phyloP scores from a whole-genome alignment of 2,888 invertebrate genomes.

The Myopa testacea region DNA sequence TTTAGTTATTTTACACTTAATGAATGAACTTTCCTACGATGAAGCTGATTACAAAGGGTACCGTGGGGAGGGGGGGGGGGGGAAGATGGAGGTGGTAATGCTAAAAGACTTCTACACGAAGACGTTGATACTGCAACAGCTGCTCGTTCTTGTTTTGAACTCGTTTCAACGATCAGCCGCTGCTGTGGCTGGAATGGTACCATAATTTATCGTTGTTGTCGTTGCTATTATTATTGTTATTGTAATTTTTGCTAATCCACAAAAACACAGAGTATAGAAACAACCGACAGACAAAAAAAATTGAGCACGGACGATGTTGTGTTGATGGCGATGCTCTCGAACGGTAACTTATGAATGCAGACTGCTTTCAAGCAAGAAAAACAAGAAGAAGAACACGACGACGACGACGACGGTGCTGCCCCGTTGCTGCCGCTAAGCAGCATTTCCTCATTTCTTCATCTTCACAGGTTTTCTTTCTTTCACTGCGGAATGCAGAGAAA shows the following conservation, averaged over 20 bases:
- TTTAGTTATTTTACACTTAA: not conserved
- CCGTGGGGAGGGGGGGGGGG: too few relatives aligned
- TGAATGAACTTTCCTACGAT: not conserved
- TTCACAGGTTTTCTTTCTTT: constrained; percentile 46
- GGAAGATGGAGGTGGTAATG: too few relatives aligned
- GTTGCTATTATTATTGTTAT: not conserved
- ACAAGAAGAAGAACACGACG: constrained; percentile 7
- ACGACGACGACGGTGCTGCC: constrained; percentile 4
- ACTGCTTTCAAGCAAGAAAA: constrained; percentile 7
- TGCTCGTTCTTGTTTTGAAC: not conserved
- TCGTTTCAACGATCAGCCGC: constrained; percentile 26
- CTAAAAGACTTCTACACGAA: too few relatives aligned
- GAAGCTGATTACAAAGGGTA: not conserved
- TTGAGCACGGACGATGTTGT: not conserved
- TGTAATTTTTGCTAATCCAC: constrained; percentile 9
- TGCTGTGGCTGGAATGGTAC: constrained; percentile 15
- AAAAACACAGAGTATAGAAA: not conserved
- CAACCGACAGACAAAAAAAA: not conserved
- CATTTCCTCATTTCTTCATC: constrained; percentile 24
- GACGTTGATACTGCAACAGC: too few relatives aligned
- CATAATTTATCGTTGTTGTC: constrained; percentile 1
- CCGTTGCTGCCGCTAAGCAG: not conserved
- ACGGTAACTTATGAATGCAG: constrained; percentile 33
- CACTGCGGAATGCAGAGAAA: constrained; percentile 67
- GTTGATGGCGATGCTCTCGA: constrained; percentile 25